These are phyloP conservation scores for Myiozetetes cayanensis DNA, from an alignment of 2,113 vertebrate genomes.

Conservation along the genomic window DNA sequence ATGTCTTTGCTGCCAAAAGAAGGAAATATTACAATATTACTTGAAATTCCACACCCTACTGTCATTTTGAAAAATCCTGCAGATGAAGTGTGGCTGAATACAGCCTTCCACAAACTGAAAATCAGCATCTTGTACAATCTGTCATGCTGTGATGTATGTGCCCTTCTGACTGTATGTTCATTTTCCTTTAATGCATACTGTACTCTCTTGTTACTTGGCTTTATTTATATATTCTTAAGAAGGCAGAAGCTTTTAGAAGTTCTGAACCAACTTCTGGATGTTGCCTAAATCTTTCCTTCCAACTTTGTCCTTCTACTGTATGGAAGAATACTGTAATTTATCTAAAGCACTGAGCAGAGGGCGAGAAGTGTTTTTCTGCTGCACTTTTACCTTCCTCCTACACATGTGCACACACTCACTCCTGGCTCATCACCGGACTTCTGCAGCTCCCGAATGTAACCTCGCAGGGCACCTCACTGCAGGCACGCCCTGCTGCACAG, in stretches of 20 bases:
- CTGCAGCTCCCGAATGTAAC: not conserved
- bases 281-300: not conserved
- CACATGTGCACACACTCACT: accelerated
- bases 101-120: not conserved
- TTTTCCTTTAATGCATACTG: not conserved
- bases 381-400: not conserved
- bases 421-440: not conserved
- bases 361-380: not conserved
- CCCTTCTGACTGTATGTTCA: not conserved
- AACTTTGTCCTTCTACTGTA: not conserved
- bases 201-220: not conserved
- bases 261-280: not conserved
- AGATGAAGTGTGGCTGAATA: not conserved
- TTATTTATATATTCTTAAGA: not conserved
- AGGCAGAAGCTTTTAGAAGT: not conserved
- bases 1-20: not conserved
- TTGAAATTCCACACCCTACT: not conserved
- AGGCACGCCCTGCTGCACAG: not conserved
- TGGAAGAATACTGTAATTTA: not conserved
- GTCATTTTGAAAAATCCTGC: not conserved
- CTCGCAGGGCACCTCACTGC: not conserved
- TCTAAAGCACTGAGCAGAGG: not conserved
- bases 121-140: not conserved
- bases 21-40: not conserved
- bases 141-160: not conserved